These are phyloP conservation scores for Conus betulinus DNA, from an alignment of 1,140 invertebrate species.

Conservation along the genomic window DNA sequence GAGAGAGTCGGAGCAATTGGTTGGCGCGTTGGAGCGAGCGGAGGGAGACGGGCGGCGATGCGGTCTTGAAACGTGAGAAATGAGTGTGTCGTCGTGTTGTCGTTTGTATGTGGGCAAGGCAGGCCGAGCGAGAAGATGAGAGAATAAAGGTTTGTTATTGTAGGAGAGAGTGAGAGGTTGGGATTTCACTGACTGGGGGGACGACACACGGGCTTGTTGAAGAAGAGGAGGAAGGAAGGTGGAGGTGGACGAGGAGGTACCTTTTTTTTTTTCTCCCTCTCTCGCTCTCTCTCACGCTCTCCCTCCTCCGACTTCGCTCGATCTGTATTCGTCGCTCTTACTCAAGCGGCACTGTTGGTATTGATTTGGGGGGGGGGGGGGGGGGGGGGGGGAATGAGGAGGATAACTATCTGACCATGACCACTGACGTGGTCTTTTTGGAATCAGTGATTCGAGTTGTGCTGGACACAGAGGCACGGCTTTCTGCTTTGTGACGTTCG, in stretches of 20 bases:
- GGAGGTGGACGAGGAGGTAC: neutral
- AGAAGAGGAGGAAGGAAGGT: no score
- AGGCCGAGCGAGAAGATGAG: constrained; percentile 8
- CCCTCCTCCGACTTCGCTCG: neutral
- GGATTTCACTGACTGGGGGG: neutral
- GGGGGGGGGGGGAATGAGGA: no score
- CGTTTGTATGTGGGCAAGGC: constrained; percentile 9
- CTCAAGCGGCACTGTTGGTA: no score
- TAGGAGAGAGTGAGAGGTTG: constrained; percentile 9
- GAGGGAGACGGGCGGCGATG: neutral
- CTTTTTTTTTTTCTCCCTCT: neutral
- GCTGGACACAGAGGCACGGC: no score
- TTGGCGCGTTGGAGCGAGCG: neutral
- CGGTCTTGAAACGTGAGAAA: constrained; percentile 21
- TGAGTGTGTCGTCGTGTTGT: constrained; percentile 5
- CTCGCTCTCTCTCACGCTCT: neutral
- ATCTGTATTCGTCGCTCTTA: no score
- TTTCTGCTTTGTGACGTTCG: no score
- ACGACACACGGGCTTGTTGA: neutral
- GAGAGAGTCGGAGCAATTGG: neutral
- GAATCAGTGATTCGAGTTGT: no score
- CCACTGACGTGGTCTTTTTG: no score
- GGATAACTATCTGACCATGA: no score
- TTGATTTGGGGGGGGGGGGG: no score
- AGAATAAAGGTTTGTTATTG: constrained; percentile 31